Conservation (phyloP, 92 coral and sea anemone species). For the Scolanthus callimorphus region DNA sequence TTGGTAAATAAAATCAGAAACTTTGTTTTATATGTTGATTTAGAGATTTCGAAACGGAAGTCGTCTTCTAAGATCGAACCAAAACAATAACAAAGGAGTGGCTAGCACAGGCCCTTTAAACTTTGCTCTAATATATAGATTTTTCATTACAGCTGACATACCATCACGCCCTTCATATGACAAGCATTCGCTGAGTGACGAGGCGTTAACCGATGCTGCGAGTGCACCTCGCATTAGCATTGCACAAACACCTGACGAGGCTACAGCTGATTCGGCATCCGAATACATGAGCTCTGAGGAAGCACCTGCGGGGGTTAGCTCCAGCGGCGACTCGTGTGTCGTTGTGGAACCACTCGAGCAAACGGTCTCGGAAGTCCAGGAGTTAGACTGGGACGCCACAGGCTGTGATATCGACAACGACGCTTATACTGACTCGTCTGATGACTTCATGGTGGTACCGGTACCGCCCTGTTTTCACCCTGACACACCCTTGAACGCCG, state of each 20-base stretch:
- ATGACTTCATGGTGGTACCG: slow-evolving; percentile 83
- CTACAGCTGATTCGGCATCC: slow-evolving; percentile 43
- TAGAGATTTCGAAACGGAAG: no score
- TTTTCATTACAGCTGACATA: no score
- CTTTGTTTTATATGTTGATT: no score
- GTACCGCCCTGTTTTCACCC: slow-evolving; percentile 93
- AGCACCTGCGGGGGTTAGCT: slow-evolving; percentile 22
- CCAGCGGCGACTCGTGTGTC: background rate
- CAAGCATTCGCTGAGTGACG: slow-evolving; percentile 29
- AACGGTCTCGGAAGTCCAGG: slow-evolving; percentile 30
- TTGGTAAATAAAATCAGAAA: no score
- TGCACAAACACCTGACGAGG: background rate
- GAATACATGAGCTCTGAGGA: slow-evolving; percentile 84
- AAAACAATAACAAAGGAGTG: no score
- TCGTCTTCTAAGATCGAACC: no score
- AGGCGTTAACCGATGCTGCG: slow-evolving; percentile 22
- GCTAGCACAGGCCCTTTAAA: no score
- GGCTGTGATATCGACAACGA: slow-evolving; percentile 60
- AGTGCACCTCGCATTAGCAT: background rate
- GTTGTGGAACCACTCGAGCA: background rate
- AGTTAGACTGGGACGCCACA: slow-evolving; percentile 88
- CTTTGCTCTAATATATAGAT: no score
- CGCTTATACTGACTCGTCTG: slow-evolving; percentile 56
- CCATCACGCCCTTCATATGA: slow-evolving; percentile 5
- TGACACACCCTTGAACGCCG: slow-evolving; percentile 71